Base-by-base conservation (phyloP, 2,888 invertebrate species). In the Ceriagrion tenellum region DNA sequence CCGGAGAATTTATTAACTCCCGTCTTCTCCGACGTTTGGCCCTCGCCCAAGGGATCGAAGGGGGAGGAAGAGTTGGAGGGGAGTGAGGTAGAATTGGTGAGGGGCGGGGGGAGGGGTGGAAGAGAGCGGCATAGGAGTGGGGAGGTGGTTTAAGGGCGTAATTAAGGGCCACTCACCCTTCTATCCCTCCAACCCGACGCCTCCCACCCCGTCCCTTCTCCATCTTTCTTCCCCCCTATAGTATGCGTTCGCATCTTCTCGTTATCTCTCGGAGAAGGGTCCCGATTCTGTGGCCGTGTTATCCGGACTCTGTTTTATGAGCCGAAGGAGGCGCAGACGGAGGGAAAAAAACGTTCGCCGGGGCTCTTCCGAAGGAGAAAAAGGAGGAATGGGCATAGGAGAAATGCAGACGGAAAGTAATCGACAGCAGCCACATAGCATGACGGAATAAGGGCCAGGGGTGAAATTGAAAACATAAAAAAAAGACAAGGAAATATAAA, bases 301-400 rank as follows among this genome's bases (percentile, higher is more conserved):
- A 93, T 63, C n/a, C 69, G n/a, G 69, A 26, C 69, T 47, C 35
- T 93, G 40, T 93, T 93, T 93, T 93, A 93, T n/a, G 93, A 93
- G 69, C 26, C 55, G 30, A n/a, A n/a, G 93, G 47, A 69, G 74
- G 47, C 69, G 23, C 26, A 47, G 93, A 69, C 26, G 93, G n/a
- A 40, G 40, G 93, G 35, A n/a, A 35, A n/a, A n/a, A 26, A 63
- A 81, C 30, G n/a, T 13, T 30, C 35, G 13, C 12, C 0, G 59
- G n/a, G 26, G 56, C 12, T 55, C 47, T 30, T 30, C 90, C 20
- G 30, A 4, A 90, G 59, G 69, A 40, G 69, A 69, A 74, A 26
- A 35, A 35, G 0, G 63, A 59, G 23, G 40, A 91, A 56, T 59
- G 59, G 40, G 47, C 47, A 47, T 4, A 47, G 47, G 12, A 26